Base-by-base conservation (phyloP, 2,888 invertebrate genomes). In the Philereme vetulata region DNA sequence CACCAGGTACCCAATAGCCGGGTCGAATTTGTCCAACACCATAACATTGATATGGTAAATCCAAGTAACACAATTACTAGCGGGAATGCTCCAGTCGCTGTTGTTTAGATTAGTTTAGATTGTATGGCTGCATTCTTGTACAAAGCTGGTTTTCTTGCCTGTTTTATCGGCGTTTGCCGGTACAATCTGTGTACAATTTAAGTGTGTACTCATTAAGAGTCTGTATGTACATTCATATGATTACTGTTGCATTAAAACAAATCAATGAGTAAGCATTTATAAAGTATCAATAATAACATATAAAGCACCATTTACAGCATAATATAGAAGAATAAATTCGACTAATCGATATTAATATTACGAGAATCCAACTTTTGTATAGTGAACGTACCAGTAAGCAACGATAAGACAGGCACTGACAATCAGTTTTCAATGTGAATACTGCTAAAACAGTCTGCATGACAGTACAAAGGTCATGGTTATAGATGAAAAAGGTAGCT, bases 21-120 rank as follows among this genome's bases (percentile, higher is more conserved):
- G 88, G 89, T 92, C 83, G 92, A 91, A 78, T 91, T 92, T 90
- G 86, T 92, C 81, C 90, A 90, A 85, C 92, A 93, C 87, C 93
- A 92, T 91, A 91, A 86, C 87, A 88, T 90, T 85, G 91, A 92
- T 88, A 90, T 92, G 92, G 92, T 92, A 92, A 91, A 88, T 90
- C 80, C 58, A 82, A 85, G 86, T 87, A 86, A 89, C 82, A 84
- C 76, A 77, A 70, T 68, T 90, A 83, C 71, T 88, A 83, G 85
- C 85, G 67, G 83, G 90, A 89, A 89, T 90, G 90, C 76, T 70
- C 74, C 77, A 74, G 66, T 76, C 69, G 83, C 84, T 87, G 47
- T 64, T 62, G 32, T 55, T 32, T 61, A 50, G 51, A 47, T 55
- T 51, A 48, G 55, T 40, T 57, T 57, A 21, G 35, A 32, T 45